These are phyloP conservation scores for Leguminivora glycinivorella DNA, from an alignment of 1,140 invertebrate genomes.

Conservation along the genomic window DNA sequence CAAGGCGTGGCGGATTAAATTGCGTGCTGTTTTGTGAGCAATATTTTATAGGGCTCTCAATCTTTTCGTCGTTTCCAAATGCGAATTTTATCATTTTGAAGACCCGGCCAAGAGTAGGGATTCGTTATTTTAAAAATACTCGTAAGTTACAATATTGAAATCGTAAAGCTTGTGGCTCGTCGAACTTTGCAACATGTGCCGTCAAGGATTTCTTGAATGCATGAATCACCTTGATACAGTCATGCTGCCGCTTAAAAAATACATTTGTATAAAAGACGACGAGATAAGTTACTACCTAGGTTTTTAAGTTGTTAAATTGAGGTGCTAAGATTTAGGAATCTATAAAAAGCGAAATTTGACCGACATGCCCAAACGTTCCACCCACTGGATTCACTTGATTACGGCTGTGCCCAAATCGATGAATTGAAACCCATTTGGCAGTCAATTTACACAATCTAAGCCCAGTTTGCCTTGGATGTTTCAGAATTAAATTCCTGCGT, in stretches of 20 bases:
- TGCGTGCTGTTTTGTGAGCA: background rate
- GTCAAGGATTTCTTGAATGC: slow-evolving; percentile 28
- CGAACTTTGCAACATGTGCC: slow-evolving; percentile 9
- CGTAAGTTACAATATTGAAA: background rate
- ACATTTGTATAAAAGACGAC: background rate
- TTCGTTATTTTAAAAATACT: background rate
- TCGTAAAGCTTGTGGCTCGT: background rate
- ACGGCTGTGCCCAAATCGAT: slow-evolving; percentile 8
- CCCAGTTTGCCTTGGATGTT: background rate
- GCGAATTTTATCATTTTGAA: no score
- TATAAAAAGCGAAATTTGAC: slow-evolving; percentile 11
- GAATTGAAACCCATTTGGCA: background rate
- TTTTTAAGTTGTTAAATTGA: background rate
- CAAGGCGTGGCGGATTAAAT: slow-evolving; percentile 23
- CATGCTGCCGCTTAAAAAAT: background rate
- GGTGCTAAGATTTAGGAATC: slow-evolving; percentile 8
- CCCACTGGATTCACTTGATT: slow-evolving; percentile 39
- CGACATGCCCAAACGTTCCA: slow-evolving; percentile 41
- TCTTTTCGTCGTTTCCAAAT: background rate
- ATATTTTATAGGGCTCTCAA: background rate
- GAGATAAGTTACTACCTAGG: background rate
- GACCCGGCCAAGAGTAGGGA: background rate
- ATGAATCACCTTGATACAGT: slow-evolving; percentile 22
- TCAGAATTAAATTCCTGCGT: background rate
- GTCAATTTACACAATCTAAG: background rate